Percentiles rank a stretch among this genome's conserved stretches.
phyloP scores from a whole-genome alignment of 1,140 invertebrate genomes.

The Papilio helenus region DNA sequence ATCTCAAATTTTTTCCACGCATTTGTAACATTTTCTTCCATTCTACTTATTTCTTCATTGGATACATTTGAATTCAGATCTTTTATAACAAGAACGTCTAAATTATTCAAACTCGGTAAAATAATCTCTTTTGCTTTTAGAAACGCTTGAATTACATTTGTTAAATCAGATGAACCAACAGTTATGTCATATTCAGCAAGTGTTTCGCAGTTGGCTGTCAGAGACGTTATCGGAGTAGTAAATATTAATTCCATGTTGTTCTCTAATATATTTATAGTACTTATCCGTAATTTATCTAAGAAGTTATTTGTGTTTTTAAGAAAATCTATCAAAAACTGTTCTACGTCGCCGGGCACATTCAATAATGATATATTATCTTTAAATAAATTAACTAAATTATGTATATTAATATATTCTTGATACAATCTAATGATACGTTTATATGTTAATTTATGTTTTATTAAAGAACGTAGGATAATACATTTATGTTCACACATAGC shows the following conservation, averaged over 20 bases:
- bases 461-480: slow-evolving; percentile 54
- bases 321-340: slow-evolving; percentile 49
- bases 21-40: neutral
- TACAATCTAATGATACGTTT: slow-evolving; percentile 66
- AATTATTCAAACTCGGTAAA: neutral
- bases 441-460: slow-evolving; percentile 57
- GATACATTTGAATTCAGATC: slow-evolving; percentile 14
- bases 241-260: slow-evolving; percentile 59
- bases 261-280: slow-evolving; percentile 54
- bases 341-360: slow-evolving; percentile 52
- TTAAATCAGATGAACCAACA: slow-evolving; percentile 4
- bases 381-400: slow-evolving; percentile 56
- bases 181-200: neutral
- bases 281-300: slow-evolving; percentile 52
- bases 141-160: neutral
- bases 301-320: slow-evolving; percentile 52
- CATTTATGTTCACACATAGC: slow-evolving; percentile 62
- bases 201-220: slow-evolving; percentile 3
- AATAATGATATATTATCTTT: slow-evolving; percentile 50
- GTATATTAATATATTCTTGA: slow-evolving; percentile 61
- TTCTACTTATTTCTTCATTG: neutral
- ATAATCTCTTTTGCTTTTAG: neutral
- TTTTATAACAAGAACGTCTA: slow-evolving; percentile 9
- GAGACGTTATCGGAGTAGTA: slow-evolving; percentile 45
- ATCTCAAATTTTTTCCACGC: slow-evolving; percentile 6